Base-by-base conservation (phyloP, 2,797 vertebrate genomes). In the Gymnocypris eckloni region DNA sequence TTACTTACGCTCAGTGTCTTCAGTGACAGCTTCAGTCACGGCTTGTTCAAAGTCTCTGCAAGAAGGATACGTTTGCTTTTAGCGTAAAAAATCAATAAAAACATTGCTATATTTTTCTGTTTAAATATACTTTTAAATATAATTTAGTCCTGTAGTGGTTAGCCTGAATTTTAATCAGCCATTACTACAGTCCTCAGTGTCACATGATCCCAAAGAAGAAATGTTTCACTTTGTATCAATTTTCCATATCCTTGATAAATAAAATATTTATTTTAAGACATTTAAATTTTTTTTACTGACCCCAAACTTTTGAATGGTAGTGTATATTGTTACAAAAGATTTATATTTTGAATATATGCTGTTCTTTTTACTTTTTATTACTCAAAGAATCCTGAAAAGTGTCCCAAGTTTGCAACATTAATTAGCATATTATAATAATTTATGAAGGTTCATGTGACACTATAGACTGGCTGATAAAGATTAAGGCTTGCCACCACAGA, bases 1-100 rank as follows among this genome's bases (percentile, higher is more conserved):
- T 89, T 86, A 84, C 85, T 90, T 79, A 61, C 52, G 22, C 64
- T 78, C 75, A 25, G 10, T 9, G 20, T 86, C 20, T 81, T 76
- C 48, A 12, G 61, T 76, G 76, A 72, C 78, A 37, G 71, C 39
- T 66, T 33, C 25, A 66, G 28, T 15, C 61, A 16, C 5, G 13
- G 28, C 61, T 75, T 75, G 48, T 45, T 87, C 12, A 59, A 25
- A 13, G 37, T 25, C n/a, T 67, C 52, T 64, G 82, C 45, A 11
- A 1, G 4, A 41, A 75, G 71, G 28, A 69, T 75, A 52, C 10
- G 37, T 52, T 82, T 61, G 54, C 43, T 78, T 70, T 73, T 48
- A 73, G 16, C 1, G 16, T 37, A 28, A 64, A 25, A 13, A 64
- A 2, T 6, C 12, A 15, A 6, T 28, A 28, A 28, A 64, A 64